Evolutionary conservation across 92 coral and sea anemone genomes (phyloP).

Genomic region (Isaurus tuberculatus): DNA sequence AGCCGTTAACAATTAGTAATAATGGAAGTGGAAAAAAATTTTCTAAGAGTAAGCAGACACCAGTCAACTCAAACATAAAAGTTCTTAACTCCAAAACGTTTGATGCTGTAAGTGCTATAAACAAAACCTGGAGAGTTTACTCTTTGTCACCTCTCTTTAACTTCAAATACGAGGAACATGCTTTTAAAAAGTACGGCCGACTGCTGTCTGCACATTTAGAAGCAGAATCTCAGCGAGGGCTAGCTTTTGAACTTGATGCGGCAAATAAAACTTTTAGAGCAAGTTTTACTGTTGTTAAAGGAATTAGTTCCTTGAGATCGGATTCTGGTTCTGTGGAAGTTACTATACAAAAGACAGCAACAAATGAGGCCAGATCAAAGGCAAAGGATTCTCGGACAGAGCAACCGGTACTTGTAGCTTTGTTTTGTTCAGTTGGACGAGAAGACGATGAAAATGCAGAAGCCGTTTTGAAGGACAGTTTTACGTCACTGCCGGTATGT

Average conservation of each 20-base stretch:
- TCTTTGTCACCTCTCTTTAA: constrained; percentile 85
- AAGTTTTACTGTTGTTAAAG: constrained; percentile 59
- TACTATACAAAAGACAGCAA: constrained; percentile 38
- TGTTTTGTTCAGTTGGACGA: constrained; percentile 77
- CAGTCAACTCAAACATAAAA: not conserved
- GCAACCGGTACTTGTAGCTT: constrained; percentile 56
- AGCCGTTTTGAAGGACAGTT: constrained; percentile 30
- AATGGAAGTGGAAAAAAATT: not conserved
- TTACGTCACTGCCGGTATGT: constrained; percentile 81
- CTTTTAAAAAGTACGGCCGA: constrained; percentile 65
- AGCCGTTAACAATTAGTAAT: not conserved
- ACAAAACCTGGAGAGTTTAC: constrained; percentile 88
- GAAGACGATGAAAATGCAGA: constrained; percentile 52
- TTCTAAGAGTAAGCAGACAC: not conserved
- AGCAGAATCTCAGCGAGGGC: constrained; percentile 52
- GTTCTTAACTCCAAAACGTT: constrained; percentile 8
- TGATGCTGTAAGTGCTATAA: constrained; percentile 58
- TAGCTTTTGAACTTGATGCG: constrained; percentile 50
- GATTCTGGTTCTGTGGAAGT: constrained; percentile 74
- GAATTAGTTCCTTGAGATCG: constrained; percentile 61
- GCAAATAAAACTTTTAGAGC: constrained; percentile 54
- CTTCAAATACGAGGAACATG: constrained; percentile 58
- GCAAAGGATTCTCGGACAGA: constrained; percentile 26
- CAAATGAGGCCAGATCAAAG: constrained; percentile 7
- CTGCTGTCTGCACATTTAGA: constrained; percentile 64